A percentile compares a stretch with the other conserved stretches of the same genome.
Conservation (phyloP, 2,113 vertebrate species). For the Chiloscyllium plagiosum region DNA sequence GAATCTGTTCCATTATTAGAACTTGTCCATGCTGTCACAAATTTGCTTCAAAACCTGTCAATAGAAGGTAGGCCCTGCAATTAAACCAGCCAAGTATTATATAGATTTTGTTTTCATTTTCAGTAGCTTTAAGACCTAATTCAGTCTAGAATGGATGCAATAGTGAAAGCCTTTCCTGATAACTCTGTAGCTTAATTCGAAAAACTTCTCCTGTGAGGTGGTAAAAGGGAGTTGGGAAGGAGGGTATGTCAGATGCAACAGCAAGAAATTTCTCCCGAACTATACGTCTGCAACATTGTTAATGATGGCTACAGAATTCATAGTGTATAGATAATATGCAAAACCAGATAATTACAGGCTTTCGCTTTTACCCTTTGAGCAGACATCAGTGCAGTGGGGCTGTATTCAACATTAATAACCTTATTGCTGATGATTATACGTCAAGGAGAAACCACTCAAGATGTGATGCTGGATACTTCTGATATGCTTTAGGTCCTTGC, state of each 20-base stretch:
- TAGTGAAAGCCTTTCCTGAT: not conserved
- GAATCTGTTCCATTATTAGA: not conserved
- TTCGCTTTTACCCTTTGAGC: not conserved
- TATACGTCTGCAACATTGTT: not conserved
- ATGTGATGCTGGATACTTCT: not conserved
- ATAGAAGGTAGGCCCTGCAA: not conserved
- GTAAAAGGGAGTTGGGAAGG: too few relatives aligned
- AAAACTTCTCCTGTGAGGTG: not conserved
- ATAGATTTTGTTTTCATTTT: not conserved
- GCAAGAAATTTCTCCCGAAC: not conserved
- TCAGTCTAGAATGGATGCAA: not conserved
- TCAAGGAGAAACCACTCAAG: not conserved
- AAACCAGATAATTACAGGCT: not conserved
- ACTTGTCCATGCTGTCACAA: not conserved
- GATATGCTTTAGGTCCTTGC: not conserved
- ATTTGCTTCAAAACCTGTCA: constrained; percentile 3
- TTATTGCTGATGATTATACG: not conserved
- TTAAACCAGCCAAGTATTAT: not conserved
- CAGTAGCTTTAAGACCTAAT: not conserved
- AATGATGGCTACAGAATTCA: not conserved
- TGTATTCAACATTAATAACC: not conserved
- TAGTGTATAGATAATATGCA: not conserved
- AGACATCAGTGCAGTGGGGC: not conserved
- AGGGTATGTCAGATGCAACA: not conserved
- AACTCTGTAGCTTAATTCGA: not conserved